Percentiles rank a stretch among this genome's conserved stretches.
phyloP scores from a whole-genome alignment of 2,113 vertebrate genomes.

The Prietella phreatophila region DNA sequence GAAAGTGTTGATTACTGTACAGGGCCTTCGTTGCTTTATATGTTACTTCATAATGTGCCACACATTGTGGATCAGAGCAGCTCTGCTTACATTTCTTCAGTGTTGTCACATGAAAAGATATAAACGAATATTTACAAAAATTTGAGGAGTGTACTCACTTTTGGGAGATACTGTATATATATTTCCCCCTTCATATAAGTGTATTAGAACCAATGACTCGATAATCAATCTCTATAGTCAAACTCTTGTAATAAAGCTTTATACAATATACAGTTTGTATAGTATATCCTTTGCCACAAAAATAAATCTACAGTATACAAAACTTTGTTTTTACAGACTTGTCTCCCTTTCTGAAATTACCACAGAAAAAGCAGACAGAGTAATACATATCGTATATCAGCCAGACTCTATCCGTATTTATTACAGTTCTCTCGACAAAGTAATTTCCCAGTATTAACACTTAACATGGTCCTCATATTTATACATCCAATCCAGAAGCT shows the following conservation, averaged over 20 bases:
- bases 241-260: background rate
- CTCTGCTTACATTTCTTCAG: too few species aligned
- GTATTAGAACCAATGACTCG: too few species aligned
- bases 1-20: too few species aligned
- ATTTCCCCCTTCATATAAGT: too few species aligned
- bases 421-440: background rate
- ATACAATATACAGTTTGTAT: background rate
- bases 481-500: background rate
- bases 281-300: background rate
- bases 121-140: too few species aligned
- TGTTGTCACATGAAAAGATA: too few species aligned
- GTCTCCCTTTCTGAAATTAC: too few species aligned
- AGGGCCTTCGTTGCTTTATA: too few species aligned
- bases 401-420: background rate
- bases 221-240: background rate
- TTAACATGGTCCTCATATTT: background rate
- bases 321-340: background rate
- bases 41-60: too few species aligned
- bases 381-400: background rate
- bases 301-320: background rate
- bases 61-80: too few species aligned
- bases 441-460: background rate
- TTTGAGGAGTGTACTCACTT: too few species aligned
- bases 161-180: too few species aligned
- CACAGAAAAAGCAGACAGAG: background rate